These are phyloP conservation scores for Protonibea diacanthus DNA, from an alignment of 2,797 vertebrate species.

Conservation along the genomic window DNA sequence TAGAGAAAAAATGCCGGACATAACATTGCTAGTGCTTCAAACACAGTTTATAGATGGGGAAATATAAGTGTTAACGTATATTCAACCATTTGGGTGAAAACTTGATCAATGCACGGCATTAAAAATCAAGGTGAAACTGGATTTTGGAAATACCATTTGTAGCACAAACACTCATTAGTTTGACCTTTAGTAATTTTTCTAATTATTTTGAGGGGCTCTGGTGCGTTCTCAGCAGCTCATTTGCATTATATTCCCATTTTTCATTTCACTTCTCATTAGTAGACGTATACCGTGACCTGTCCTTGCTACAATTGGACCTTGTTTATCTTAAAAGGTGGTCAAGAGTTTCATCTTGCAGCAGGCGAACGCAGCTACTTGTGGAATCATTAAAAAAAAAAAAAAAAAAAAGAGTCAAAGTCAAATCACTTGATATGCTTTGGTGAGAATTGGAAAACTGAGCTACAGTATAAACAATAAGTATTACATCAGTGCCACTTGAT, in stretches of 20 bases:
- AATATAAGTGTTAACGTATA: neutral
- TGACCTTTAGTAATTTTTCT: conserved; percentile 49
- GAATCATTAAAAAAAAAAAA: neutral
- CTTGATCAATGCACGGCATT: conserved; percentile 26
- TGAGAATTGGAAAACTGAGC: conserved; percentile 8
- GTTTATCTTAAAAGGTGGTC: conserved; percentile 19
- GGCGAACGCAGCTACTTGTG: neutral
- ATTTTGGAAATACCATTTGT: conserved; percentile 34
- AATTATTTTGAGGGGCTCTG: conserved; percentile 48
- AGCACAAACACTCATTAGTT: conserved; percentile 36
- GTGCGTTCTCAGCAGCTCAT: conserved; percentile 47
- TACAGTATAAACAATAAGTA: conserved; percentile 5
- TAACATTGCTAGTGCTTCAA: neutral
- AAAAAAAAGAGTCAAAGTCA: neutral
- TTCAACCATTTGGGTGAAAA: neutral
- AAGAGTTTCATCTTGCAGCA: conserved; percentile 19
- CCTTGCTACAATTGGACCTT: conserved; percentile 44
- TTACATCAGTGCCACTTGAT: conserved; percentile 1
- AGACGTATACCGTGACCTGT: conserved; percentile 28
- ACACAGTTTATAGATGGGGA: neutral
- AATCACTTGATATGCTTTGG: neutral
- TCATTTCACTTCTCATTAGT: conserved; percentile 41
- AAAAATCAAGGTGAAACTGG: conserved; percentile 32
- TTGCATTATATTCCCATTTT: conserved; percentile 51
- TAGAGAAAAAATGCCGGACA: neutral